Evolutionary conservation across 2,797 vertebrate genomes (phyloP).

Genomic region (Tiaroga cobitis): DNA sequence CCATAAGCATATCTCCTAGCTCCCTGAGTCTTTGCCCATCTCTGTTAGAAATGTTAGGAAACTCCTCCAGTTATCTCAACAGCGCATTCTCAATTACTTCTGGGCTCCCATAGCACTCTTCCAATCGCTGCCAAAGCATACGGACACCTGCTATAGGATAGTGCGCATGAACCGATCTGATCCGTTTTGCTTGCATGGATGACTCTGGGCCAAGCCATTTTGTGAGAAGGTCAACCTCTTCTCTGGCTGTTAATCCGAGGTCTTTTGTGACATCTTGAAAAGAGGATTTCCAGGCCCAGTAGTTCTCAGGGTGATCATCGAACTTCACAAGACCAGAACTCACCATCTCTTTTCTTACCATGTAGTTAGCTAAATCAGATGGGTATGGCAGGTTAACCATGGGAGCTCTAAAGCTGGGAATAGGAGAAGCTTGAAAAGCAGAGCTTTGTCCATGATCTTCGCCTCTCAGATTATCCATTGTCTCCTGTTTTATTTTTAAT

Average conservation of each 20-base stretch:
- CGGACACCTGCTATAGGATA: not conserved
- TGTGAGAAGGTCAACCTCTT: not conserved
- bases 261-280: constrained; percentile 1
- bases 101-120: not conserved
- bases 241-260: not conserved
- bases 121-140: not conserved
- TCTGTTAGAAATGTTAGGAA: not conserved
- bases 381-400: not conserved
- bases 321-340: not conserved
- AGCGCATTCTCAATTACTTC: not conserved
- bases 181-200: not conserved
- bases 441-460: not conserved
- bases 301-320: not conserved
- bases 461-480: not conserved
- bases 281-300: not conserved
- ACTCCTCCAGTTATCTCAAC: not conserved
- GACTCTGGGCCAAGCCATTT: not conserved
- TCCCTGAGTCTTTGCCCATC: not conserved
- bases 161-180: not conserved
- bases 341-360: not conserved
- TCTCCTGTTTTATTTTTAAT: not conserved
- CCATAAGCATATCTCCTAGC: not conserved
- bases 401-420: not conserved
- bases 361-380: constrained; percentile 5
- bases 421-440: not conserved